These are phyloP conservation scores for Sarcophaga carnaria DNA, from an alignment of 2,888 invertebrate species.

Conservation along the genomic window DNA sequence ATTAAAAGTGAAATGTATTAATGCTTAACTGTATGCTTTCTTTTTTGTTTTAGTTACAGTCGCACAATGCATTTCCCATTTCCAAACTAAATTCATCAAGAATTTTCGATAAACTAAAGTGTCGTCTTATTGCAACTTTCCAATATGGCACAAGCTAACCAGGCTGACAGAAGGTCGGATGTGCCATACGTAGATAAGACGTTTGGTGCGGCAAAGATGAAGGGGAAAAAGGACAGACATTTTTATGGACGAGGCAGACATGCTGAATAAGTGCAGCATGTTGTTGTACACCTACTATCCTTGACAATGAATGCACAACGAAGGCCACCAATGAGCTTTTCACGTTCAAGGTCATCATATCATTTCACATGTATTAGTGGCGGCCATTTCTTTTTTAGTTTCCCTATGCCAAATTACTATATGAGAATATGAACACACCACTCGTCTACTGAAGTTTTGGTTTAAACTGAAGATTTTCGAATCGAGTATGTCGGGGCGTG, in stretches of 20 bases:
- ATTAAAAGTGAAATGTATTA: background rate
- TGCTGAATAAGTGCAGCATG: slow-evolving; percentile 17
- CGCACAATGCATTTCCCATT: background rate
- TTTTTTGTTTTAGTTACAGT: background rate
- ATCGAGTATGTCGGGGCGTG: slow-evolving; percentile 48
- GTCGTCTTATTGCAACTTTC: background rate
- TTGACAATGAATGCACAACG: slow-evolving; percentile 68
- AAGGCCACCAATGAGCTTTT: slow-evolving; percentile 74
- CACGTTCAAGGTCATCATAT: slow-evolving; percentile 76
- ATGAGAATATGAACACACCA: slow-evolving; percentile 18
- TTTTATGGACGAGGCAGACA: background rate
- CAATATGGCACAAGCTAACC: slow-evolving; percentile 5
- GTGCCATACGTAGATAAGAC: background rate
- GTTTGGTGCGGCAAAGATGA: background rate
- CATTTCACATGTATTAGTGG: slow-evolving; percentile 36
- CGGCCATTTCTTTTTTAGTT: slow-evolving; percentile 57
- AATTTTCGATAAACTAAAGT: slow-evolving; percentile 13
- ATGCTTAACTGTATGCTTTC: background rate
- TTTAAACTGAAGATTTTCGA: slow-evolving; percentile 24
- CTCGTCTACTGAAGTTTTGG: slow-evolving; percentile 27
- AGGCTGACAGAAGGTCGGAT: background rate
- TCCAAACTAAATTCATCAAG: slow-evolving; percentile 5
- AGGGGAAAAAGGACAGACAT: background rate
- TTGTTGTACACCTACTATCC: slow-evolving; percentile 57
- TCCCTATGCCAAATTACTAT: slow-evolving; percentile 20